phyloP scores from a whole-genome alignment of 2,113 vertebrate species.

The Ictalurus furcatus region DNA sequence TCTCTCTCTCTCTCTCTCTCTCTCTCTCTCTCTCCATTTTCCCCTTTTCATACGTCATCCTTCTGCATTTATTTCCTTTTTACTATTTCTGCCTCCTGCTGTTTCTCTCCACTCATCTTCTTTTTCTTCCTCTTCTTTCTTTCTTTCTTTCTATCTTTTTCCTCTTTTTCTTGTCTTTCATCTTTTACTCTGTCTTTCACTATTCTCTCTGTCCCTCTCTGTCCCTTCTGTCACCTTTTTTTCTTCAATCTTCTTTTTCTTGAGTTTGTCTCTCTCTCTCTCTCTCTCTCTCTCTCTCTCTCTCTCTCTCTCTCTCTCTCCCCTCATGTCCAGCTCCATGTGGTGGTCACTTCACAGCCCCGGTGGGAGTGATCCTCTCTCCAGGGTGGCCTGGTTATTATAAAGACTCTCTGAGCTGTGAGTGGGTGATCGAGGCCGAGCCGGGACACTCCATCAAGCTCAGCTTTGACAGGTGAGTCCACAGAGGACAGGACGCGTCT shows the following conservation, averaged over 20 bases:
- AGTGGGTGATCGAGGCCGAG: constrained; percentile 98
- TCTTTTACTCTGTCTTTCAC: too few species aligned
- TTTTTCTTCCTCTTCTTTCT: too few species aligned
- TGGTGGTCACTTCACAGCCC: constrained; percentile 94
- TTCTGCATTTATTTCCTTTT: background rate
- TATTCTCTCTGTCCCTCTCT: too few species aligned
- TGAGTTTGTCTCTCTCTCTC: background rate
- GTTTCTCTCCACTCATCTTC: background rate
- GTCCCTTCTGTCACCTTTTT: background rate
- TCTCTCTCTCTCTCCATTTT: too few species aligned
- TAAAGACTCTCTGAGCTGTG: constrained; percentile 98
- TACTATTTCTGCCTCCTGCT: too few species aligned
- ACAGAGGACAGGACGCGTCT: background rate
- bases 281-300: background rate
- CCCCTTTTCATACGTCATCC: background rate
- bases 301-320: background rate
- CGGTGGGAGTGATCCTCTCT: constrained; percentile 93
- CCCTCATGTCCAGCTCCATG: constrained; percentile 82
- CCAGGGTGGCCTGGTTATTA: constrained; percentile 98
- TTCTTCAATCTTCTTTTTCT: background rate
- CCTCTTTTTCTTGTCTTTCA: background rate
- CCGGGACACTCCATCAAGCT: constrained; percentile 96
- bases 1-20: too few species aligned
- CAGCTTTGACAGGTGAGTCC: constrained; percentile 93
- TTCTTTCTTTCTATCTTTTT: background rate